Conservation (phyloP, 2,113 vertebrate genomes). For the Forbesichthys papilliferus region DNA sequence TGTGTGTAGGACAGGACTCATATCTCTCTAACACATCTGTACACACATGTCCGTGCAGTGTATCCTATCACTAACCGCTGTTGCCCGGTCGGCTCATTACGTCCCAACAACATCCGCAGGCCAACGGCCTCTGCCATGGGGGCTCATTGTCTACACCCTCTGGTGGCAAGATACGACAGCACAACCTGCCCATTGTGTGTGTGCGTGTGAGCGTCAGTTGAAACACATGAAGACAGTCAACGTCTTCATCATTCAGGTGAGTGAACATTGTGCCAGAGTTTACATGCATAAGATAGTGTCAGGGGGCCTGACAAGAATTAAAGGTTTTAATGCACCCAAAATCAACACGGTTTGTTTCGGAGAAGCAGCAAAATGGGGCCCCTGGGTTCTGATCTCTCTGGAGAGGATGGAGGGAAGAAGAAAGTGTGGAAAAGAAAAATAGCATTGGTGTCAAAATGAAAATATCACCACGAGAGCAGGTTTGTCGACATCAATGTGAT, state of each 20-base stretch:
- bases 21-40: slow-evolving; percentile 37
- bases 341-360: slow-evolving; percentile 52
- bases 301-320: slow-evolving; percentile 55
- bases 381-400: slow-evolving; percentile 47
- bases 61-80: slow-evolving; percentile 43
- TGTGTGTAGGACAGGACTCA: slow-evolving; percentile 22
- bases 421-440: slow-evolving; percentile 50
- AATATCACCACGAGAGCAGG: slow-evolving; percentile 36
- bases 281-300: slow-evolving; percentile 57
- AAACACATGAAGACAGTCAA: slow-evolving; percentile 17
- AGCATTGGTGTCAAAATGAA: slow-evolving; percentile 46
- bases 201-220: slow-evolving; percentile 2
- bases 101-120: slow-evolving; percentile 55
- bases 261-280: slow-evolving; percentile 23
- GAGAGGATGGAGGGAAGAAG: slow-evolving; percentile 29
- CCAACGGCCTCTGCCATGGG: slow-evolving; percentile 59
- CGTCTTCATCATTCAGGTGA: slow-evolving; percentile 48
- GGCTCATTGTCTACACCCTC: slow-evolving; percentile 78
- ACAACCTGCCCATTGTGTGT: slow-evolving; percentile 46
- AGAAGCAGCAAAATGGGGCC: slow-evolving; percentile 36
- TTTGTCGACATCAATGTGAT: slow-evolving; percentile 8
- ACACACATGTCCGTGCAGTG: slow-evolving; percentile 27
- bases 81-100: slow-evolving; percentile 43
- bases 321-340: slow-evolving; percentile 48
- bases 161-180: slow-evolving; percentile 72